phyloP scores from a whole-genome alignment of 2,797 vertebrate species.

The Anolis apletophallus region DNA sequence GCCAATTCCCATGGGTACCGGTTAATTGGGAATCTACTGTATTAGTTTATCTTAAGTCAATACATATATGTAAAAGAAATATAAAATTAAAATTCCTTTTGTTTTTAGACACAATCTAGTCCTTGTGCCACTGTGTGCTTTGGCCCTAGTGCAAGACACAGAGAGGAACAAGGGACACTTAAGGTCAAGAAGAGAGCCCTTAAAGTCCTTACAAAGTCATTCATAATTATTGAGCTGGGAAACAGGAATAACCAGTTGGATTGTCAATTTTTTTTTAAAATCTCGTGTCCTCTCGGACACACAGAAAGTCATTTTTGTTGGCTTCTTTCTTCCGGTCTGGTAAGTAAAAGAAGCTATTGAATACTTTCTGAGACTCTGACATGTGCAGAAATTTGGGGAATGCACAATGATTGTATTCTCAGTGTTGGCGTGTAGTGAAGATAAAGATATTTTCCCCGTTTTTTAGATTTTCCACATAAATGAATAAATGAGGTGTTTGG shows the following conservation, averaged over 20 bases:
- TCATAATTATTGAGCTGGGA: neutral
- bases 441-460: neutral
- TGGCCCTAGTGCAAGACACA: neutral
- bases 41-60: neutral
- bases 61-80: neutral
- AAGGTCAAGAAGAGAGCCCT: neutral
- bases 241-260: neutral
- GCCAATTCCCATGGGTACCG: too few species aligned
- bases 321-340: neutral
- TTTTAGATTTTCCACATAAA: neutral
- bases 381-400: neutral
- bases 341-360: neutral
- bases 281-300: neutral
- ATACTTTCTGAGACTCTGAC: neutral
- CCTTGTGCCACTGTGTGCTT: neutral
- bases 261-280: neutral
- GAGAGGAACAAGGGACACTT: neutral
- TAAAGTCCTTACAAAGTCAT: neutral
- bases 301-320: neutral
- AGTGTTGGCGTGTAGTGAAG: neutral
- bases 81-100: constrained; percentile 5
- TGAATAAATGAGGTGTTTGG: neutral
- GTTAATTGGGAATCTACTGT: too few species aligned
- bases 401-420: neutral
- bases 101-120: neutral